Evolutionary conservation across 2,888 invertebrate genomes (phyloP).

Genomic region (Pardosa pseudoannulata): DNA sequence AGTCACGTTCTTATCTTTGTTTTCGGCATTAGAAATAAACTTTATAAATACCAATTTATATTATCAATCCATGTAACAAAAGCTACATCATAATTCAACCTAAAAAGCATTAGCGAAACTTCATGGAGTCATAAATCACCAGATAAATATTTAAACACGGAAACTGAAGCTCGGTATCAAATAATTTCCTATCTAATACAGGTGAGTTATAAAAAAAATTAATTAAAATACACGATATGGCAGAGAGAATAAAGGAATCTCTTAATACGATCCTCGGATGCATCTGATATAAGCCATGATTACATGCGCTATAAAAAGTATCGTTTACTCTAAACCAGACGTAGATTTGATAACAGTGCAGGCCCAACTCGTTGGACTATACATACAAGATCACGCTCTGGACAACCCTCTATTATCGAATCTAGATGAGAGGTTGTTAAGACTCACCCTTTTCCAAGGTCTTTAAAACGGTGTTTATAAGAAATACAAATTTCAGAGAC

Average conservation of each 20-base stretch:
- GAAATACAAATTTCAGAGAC: neutral
- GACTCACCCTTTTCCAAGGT: conserved; percentile 29
- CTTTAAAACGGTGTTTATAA: neutral
- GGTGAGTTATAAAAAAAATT: neutral
- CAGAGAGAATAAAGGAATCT: neutral
- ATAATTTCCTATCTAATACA: too few relatives aligned
- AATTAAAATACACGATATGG: neutral
- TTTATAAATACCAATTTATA: too few relatives aligned
- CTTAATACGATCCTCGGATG: neutral
- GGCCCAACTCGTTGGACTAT: conserved; percentile 24
- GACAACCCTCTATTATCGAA: conserved; percentile 63
- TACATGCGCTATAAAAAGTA: conserved; percentile 38
- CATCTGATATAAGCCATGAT: conserved; percentile 8
- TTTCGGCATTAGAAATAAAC: too few relatives aligned
- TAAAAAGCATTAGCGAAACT: too few relatives aligned
- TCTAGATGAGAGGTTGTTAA: conserved; percentile 44
- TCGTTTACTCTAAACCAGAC: conserved; percentile 40
- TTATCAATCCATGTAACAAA: too few relatives aligned
- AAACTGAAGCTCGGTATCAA: too few relatives aligned
- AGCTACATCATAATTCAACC: too few relatives aligned
- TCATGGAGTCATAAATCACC: too few relatives aligned
- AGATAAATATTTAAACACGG: too few relatives aligned
- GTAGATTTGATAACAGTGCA: conserved; percentile 53
- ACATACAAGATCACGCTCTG: conserved; percentile 48
- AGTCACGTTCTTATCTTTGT: too few relatives aligned